phyloP scores from a whole-genome alignment of 37 sponge, comb jelly and placozoan species.

The Eunapius fragilis region DNA sequence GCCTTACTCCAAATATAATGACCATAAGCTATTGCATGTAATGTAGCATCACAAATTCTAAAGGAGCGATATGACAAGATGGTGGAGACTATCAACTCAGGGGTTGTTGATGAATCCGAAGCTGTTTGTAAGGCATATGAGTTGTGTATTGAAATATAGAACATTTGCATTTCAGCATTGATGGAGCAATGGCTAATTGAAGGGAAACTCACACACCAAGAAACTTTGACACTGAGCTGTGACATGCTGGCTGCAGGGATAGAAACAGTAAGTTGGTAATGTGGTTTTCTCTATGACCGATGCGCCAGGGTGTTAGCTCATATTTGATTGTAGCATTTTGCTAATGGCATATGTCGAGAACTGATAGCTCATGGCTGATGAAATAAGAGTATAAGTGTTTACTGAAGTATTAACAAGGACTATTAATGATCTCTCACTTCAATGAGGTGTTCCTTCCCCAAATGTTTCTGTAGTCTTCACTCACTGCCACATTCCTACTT shows the following conservation, averaged over 20 bases:
- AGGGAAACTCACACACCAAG: slow-evolving; percentile 18
- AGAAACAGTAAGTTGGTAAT: slow-evolving; percentile 61
- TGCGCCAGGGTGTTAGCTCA: too few relatives aligned
- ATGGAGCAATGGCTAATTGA: slow-evolving; percentile 61
- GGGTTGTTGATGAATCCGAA: not conserved
- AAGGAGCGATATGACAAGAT: not conserved
- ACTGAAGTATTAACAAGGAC: not conserved
- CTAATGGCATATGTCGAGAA: not conserved
- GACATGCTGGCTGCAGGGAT: slow-evolving; percentile 53
- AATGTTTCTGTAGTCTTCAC: not conserved
- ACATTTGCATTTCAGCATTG: not conserved
- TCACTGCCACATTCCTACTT: slow-evolving; percentile 44
- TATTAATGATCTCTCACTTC: not conserved
- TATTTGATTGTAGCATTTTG: too few relatives aligned
- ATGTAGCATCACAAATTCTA: not conserved
- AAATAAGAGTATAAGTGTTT: not conserved
- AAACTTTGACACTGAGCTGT: slow-evolving; percentile 14
- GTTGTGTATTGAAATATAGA: not conserved
- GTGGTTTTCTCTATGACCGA: too few relatives aligned
- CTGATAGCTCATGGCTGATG: not conserved
- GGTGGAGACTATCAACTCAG: not conserved
- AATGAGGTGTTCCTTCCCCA: not conserved
- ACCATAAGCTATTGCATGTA: not conserved
- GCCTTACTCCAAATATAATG: not conserved
- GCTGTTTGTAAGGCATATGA: not conserved